Evolutionary conservation across 2,888 invertebrate genomes (phyloP).

Genomic region (Drosophila mimetica): DNA sequence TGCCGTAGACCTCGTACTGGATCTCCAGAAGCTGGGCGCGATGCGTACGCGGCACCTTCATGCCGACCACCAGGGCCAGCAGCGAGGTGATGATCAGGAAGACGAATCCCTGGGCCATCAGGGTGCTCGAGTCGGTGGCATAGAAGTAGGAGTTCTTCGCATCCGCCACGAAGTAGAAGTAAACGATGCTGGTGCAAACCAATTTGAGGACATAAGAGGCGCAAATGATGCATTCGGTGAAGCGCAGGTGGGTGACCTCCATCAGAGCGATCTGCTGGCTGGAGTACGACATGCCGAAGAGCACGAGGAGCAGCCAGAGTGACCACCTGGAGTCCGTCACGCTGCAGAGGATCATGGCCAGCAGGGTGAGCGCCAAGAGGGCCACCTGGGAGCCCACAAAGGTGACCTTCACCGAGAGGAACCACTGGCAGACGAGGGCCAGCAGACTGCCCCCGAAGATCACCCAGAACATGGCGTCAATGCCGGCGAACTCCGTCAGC

Average conservation of each 20-base stretch:
- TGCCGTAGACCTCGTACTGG: constrained; percentile 80
- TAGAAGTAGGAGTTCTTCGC: constrained; percentile 80
- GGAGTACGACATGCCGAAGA: constrained; percentile 78
- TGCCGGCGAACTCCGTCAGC: constrained; percentile 61
- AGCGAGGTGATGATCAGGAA: constrained; percentile 79
- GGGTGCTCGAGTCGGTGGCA: constrained; percentile 74
- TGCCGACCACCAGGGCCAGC: constrained; percentile 79
- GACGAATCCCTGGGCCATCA: constrained; percentile 81
- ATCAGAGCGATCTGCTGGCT: constrained; percentile 76
- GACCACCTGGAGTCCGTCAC: constrained; percentile 63
- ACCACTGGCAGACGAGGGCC: constrained; percentile 60
- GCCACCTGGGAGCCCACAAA: constrained; percentile 73
- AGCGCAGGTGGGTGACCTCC: constrained; percentile 78
- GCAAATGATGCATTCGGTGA: constrained; percentile 74
- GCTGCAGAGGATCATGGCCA: constrained; percentile 77
- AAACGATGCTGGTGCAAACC: constrained; percentile 73
- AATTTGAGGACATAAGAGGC: constrained; percentile 72
- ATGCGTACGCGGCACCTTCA: constrained; percentile 81
- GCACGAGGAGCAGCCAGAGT: constrained; percentile 78
- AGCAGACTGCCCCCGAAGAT: constrained; percentile 72
- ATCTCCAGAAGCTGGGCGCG: constrained; percentile 77
- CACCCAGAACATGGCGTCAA: constrained; percentile 79
- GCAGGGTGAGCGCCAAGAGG: constrained; percentile 64
- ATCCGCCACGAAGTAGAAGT: constrained; percentile 79
- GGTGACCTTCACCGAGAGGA: constrained; percentile 76